These are phyloP conservation scores for Tanaodytes sp. DNA, from an alignment of 2,888 invertebrate genomes.

Conservation along the genomic window DNA sequence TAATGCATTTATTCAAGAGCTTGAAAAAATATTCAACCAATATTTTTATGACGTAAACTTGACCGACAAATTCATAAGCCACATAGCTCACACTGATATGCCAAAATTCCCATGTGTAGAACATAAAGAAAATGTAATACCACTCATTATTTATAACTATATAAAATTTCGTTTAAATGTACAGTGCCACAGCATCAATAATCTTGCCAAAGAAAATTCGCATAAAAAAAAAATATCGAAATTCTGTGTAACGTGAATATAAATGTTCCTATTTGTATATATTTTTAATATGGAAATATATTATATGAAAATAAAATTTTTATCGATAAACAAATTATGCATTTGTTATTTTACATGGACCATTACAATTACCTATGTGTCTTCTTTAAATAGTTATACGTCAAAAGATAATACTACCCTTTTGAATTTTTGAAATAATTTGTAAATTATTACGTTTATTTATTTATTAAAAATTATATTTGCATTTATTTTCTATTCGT, in stretches of 20 bases:
- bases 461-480: no score
- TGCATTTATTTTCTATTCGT: no score
- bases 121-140: not conserved
- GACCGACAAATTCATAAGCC: not conserved
- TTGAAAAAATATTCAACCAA: not conserved
- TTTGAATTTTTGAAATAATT: no score
- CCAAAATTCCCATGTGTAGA: slow-evolving; percentile 13
- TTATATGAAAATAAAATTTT: no score
- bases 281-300: no score
- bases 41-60: not conserved
- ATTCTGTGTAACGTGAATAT: not conserved
- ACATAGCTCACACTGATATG: not conserved
- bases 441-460: no score
- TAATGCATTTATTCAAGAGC: not conserved
- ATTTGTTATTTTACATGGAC: no score
- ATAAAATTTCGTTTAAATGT: slow-evolving; percentile 1
- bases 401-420: no score
- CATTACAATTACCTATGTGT: no score
- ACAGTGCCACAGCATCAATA: not conserved
- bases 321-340: no score
- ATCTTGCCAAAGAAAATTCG: slow-evolving; percentile 2
- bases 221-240: slow-evolving; percentile 10
- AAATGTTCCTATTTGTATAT: not conserved
- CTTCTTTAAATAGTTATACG: no score
- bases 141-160: slow-evolving; percentile 1